Conservation (phyloP, 2,797 vertebrate species). For the Thunnus albacares region DNA sequence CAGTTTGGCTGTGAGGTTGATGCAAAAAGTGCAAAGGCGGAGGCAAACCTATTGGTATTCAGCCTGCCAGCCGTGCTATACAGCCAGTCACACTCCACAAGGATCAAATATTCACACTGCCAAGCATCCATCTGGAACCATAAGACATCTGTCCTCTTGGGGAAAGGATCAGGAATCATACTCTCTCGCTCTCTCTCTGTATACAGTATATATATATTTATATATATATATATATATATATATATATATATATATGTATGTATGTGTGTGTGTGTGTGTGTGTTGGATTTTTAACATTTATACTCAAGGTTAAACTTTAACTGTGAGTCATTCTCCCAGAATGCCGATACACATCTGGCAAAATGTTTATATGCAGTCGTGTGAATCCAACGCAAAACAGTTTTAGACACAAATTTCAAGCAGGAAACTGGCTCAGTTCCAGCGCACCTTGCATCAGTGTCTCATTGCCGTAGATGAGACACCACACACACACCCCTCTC, state of each 20-base stretch:
- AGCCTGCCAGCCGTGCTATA: slow-evolving; percentile 50
- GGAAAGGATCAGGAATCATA: slow-evolving; percentile 28
- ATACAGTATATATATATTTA: background rate
- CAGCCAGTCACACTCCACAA: slow-evolving; percentile 63
- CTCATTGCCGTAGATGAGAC: slow-evolving; percentile 43
- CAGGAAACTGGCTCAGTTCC: slow-evolving; percentile 52
- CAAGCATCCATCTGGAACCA: slow-evolving; percentile 61
- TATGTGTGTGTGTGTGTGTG: background rate
- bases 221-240: background rate
- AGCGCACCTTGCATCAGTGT: slow-evolving; percentile 47
- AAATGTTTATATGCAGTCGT: slow-evolving; percentile 54
- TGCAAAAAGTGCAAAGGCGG: slow-evolving; percentile 74
- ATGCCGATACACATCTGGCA: slow-evolving; percentile 62
- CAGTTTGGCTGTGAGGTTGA: slow-evolving; percentile 72
- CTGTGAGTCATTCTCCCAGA: slow-evolving; percentile 43
- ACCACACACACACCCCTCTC: no score
- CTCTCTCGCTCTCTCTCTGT: background rate
- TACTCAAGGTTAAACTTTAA: slow-evolving; percentile 63
- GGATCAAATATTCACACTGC: slow-evolving; percentile 75
- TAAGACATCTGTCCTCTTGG: slow-evolving; percentile 51
- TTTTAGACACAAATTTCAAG: slow-evolving; percentile 41
- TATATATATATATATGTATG: background rate
- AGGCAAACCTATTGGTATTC: slow-evolving; percentile 76
- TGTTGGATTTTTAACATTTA: slow-evolving; percentile 26
- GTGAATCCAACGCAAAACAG: slow-evolving; percentile 50